Evolutionary conservation across 2,113 vertebrate genomes (phyloP), one percentile per base, ranked within the genome.

Genomic region (Galemys pyrenaicus): DNA sequence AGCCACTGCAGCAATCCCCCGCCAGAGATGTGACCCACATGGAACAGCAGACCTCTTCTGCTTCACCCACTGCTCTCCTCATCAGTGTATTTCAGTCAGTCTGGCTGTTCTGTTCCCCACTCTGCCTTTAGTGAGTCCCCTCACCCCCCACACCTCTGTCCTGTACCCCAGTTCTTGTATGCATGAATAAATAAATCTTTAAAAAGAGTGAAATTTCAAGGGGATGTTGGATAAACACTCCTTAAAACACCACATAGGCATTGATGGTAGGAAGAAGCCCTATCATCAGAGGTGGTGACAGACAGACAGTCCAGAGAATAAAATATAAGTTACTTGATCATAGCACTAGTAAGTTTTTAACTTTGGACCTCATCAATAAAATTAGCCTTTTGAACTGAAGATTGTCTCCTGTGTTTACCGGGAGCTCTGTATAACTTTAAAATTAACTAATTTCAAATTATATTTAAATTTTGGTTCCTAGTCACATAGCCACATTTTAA

Each of bases 281-380:
- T 92, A 28, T 62, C 67, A 2, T 60, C 35, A 56, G 13, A 24
- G 44, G 0, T n/a, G 20, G 71, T 58, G 41, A 22, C 5, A 51
- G 28, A 62, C 90, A 35, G 35, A 9, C 12, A 82, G 51, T 46
- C 46, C 56, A 79, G 54, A 56, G 49, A 73, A 82, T 67, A 80
- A 90, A 74, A 46, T 32, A 62, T 37, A 94, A 30, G 32, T 30
- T 46, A 6, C 44, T 90, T 77, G n/a, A 70, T 46, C 3, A 1
- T 24, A 11, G 77, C 26, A 28, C 13, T 84, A 46, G 70, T 22
- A 70, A 89, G 30, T 30, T 56, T 92, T 86, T 77, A 17, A 87
- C 19, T 95, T 80, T 60, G 85, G 68, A 26, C n/a, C 30, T 95
- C 22, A 11, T n/a, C 82, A 86, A 84, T 86, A 86, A 90, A 71